Evolutionary conservation across 2,888 invertebrate genomes (phyloP).

Genomic region (Phrixothrix hirtus): DNA sequence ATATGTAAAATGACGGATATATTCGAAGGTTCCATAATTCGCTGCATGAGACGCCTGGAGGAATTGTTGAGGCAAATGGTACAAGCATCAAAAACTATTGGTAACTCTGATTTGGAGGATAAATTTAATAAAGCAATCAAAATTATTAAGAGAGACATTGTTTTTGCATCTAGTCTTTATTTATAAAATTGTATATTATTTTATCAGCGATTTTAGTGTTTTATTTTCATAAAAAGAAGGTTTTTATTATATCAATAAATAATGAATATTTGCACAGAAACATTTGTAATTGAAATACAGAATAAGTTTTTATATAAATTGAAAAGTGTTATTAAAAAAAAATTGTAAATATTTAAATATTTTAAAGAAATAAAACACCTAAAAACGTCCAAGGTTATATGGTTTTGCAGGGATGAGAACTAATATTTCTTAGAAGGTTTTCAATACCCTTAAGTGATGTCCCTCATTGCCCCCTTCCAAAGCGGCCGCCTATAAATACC

Average conservation of each 20-base stretch:
- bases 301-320: too few relatives aligned
- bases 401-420: too few relatives aligned
- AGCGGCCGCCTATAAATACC: background rate
- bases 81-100: slow-evolving; percentile 95
- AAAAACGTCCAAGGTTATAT: too few relatives aligned
- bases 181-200: slow-evolving; percentile 60
- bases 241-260: too few relatives aligned
- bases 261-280: too few relatives aligned
- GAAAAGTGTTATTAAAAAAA: too few relatives aligned
- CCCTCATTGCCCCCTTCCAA: background rate
- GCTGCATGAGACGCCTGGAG: slow-evolving; percentile 95
- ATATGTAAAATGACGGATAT: slow-evolving; percentile 96
- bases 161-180: slow-evolving; percentile 99
- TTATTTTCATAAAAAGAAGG: too few relatives aligned
- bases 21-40: slow-evolving; percentile 89
- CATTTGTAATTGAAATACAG: too few relatives aligned
- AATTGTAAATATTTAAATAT: too few relatives aligned
- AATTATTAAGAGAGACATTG: slow-evolving; percentile 94
- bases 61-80: slow-evolving; percentile 94
- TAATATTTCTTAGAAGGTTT: too few relatives aligned
- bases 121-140: slow-evolving; percentile 94
- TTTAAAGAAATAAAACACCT: too few relatives aligned
- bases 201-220: too few relatives aligned
- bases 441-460: slow-evolving; percentile 3
- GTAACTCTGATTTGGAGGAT: slow-evolving; percentile 92